A percentile compares a stretch with the other conserved stretches of the same genome.
These are phyloP conservation scores for Macrobrachium rosenbergii DNA, from an alignment of 1,140 invertebrate species.

Conservation along the genomic window DNA sequence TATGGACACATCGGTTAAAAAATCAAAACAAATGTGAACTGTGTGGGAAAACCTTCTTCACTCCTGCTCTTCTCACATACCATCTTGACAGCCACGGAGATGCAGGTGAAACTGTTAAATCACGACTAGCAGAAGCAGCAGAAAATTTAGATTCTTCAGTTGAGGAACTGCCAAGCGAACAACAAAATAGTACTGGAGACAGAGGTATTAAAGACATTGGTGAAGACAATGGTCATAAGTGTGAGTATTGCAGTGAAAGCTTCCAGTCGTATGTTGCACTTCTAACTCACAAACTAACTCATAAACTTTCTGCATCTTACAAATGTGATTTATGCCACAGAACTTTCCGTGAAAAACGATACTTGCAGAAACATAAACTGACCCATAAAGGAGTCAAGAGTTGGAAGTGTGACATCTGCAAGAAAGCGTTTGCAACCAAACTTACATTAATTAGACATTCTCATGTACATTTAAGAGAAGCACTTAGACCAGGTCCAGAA, in stretches of 20 bases:
- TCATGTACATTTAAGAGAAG: conserved; percentile 63
- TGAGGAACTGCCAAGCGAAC: conserved; percentile 18
- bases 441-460: conserved; percentile 64
- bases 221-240: conserved; percentile 33
- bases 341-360: conserved; percentile 64
- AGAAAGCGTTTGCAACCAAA: conserved; percentile 66
- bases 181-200: conserved; percentile 14
- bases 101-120: conserved; percentile 53
- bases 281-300: conserved; percentile 70
- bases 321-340: conserved; percentile 67
- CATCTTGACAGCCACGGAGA: conserved; percentile 65
- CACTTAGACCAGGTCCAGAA: conserved; percentile 57
- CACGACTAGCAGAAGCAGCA: conserved; percentile 32
- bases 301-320: conserved; percentile 71
- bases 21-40: conserved; percentile 66
- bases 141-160: conserved; percentile 35
- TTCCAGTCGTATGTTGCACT: conserved; percentile 62
- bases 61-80: conserved; percentile 57
- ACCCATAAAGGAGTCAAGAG: conserved; percentile 63
- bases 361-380: conserved; percentile 64
- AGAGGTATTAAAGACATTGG: neutral
- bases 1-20: conserved; percentile 65
- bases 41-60: conserved; percentile 66
- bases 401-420: conserved; percentile 67
- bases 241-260: conserved; percentile 61